Conservation (phyloP, 2,113 vertebrate genomes). For the Platanista minor region DNA sequence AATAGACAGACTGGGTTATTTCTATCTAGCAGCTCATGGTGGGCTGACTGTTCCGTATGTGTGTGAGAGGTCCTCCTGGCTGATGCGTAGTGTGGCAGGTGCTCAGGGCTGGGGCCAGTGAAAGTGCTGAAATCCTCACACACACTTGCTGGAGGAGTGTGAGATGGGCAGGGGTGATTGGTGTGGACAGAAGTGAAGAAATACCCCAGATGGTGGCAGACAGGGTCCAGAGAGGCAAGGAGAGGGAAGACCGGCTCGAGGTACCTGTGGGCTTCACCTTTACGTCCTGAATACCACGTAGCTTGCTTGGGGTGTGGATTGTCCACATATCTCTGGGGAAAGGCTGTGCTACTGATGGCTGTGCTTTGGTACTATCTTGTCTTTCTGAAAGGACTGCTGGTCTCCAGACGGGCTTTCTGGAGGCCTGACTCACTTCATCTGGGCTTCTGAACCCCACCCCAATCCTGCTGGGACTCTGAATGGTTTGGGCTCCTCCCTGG, state of each 20-base stretch:
- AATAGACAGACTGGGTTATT: slow-evolving; percentile 14
- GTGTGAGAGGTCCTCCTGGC: not conserved
- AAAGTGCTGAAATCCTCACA: not conserved
- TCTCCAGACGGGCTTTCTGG: not conserved
- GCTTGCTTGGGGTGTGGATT: accelerated
- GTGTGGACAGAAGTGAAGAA: not conserved
- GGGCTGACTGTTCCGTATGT: not conserved
- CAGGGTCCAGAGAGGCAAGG: not conserved
- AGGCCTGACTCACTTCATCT: not conserved
- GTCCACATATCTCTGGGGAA: not conserved
- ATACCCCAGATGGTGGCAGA: not conserved
- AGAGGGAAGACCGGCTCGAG: not conserved
- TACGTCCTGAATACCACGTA: not conserved
- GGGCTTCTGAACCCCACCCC: not conserved
- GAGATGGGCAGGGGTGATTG: not conserved
- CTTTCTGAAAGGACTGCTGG: not conserved
- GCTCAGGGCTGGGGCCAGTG: not conserved
- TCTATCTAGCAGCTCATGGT: not conserved
- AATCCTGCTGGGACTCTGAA: not conserved
- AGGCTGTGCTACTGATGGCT: not conserved
- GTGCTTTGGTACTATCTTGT: not conserved
- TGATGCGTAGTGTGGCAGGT: not conserved
- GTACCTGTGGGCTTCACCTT: too few species aligned
- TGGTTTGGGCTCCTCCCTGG: too few species aligned
- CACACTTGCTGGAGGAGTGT: not conserved